Evolutionary conservation across 2,888 invertebrate species (phyloP).

Genomic region (Rhagium mordax): DNA sequence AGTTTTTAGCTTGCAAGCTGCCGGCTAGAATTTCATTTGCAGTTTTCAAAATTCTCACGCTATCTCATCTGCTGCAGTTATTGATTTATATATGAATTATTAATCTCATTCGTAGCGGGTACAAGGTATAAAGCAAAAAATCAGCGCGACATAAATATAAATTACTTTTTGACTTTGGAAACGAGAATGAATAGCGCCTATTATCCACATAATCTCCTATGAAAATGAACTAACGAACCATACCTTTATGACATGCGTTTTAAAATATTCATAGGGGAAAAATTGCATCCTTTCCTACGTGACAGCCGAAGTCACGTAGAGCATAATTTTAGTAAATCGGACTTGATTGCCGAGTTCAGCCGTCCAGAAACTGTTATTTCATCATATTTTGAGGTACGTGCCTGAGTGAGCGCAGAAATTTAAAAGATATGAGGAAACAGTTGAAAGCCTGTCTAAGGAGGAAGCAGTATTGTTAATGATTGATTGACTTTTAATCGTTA

Average conservation of each 20-base stretch:
- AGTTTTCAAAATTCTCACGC: neutral
- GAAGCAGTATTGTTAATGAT: neutral
- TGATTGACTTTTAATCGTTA: neutral
- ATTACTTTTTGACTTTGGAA: neutral
- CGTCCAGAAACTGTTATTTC: constrained; percentile 35
- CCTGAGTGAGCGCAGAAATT: neutral
- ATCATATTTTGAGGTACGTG: constrained; percentile 22
- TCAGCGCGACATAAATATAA: neutral
- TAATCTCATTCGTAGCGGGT: too few species aligned
- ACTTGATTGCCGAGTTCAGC: constrained; percentile 33
- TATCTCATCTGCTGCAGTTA: neutral
- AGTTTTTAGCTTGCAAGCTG: too few species aligned
- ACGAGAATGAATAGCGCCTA: constrained; percentile 1
- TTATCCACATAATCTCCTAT: constrained; percentile 26
- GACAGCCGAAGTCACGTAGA: constrained; percentile 37
- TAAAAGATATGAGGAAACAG: neutral
- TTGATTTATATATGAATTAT: neutral
- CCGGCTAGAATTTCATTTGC: neutral
- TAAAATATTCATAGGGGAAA: constrained; percentile 35
- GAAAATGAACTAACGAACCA: constrained; percentile 13
- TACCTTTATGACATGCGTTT: neutral
- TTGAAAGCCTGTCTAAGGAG: neutral
- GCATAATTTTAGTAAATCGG: constrained; percentile 44
- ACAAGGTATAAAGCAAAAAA: neutral
- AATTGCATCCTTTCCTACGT: constrained; percentile 37